Evolutionary conservation across 2,888 invertebrate genomes (phyloP).

Genomic region (Cheilosia scutellata): DNA sequence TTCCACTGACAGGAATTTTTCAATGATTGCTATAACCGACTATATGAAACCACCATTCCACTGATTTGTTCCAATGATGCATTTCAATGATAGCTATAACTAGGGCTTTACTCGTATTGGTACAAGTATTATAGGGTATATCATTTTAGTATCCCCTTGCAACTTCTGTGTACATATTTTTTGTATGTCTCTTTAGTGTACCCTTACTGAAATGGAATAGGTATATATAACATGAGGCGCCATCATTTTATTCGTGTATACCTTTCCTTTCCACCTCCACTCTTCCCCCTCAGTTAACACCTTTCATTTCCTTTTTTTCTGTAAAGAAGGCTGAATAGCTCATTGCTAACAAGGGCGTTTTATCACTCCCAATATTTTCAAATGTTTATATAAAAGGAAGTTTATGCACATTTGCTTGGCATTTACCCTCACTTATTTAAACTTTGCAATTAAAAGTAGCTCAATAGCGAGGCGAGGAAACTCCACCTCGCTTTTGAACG

Average conservation of each 20-base stretch:
- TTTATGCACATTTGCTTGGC: slow-evolving; percentile 44
- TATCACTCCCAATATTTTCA: slow-evolving; percentile 34
- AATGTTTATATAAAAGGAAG: slow-evolving; percentile 52
- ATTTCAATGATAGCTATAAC: no score
- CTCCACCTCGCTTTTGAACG: slow-evolving; percentile 14
- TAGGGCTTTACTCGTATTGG: no score
- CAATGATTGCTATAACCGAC: no score
- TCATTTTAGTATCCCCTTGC: background rate
- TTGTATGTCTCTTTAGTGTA: background rate
- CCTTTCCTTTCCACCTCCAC: slow-evolving; percentile 8
- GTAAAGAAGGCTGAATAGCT: background rate
- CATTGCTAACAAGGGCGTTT: slow-evolving; percentile 12
- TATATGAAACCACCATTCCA: no score
- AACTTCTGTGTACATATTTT: background rate
- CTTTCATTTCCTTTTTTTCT: slow-evolving; percentile 11
- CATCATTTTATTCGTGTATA: slow-evolving; percentile 30
- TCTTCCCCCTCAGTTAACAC: slow-evolving; percentile 5
- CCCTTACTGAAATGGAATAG: slow-evolving; percentile 16
- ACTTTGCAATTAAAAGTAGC: slow-evolving; percentile 36
- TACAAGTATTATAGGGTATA: background rate
- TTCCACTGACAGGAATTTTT: no score
- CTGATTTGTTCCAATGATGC: no score
- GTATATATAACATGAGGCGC: slow-evolving; percentile 32
- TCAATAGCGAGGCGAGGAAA: slow-evolving; percentile 1
- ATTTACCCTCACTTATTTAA: slow-evolving; percentile 21